Base-by-base conservation (phyloP, 2,113 vertebrate species). In the Ammodytes marinus region DNA sequence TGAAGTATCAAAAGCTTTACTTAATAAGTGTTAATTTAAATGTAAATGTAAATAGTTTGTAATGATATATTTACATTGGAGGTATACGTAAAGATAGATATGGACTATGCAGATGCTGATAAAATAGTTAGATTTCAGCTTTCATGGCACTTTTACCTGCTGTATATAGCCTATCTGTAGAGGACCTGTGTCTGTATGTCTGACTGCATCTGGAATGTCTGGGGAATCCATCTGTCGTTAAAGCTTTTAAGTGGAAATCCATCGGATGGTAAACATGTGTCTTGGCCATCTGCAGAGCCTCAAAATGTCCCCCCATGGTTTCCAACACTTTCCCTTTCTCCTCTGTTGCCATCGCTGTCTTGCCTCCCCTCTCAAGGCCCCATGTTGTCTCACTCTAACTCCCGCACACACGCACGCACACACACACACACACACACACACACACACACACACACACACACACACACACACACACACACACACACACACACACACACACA, bases 221-320 rank as follows among this genome's bases (percentile, higher is more conserved):
- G 53, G 14, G 46, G 47, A 77, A 80, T 60, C 64, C 12, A 60
- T 85, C 53, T 19, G 43, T 82, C 35, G 43, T 27, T 13, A 11
- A 52, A 59, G 63, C 17, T 19, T 72, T 59, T 8, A 60, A 74
- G 57, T 50, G 49, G 53, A 85, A 75, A 58, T 75, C 52, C 77
- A 55, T 54, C 2, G 17, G 58, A 2, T 63, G 69, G 45, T 61
- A 35, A 85, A 82, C 85, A 72, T 15, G 9, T 84, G 80, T 79
- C 39, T 81, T 0, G 4, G 49, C 74, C 84, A 63, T 74, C 71
- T 91, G 82, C 68, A 59, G n/a, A 0, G 73, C 40, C 45, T 89
- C 61, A 71, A 53, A 54, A 47, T 74, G 65, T 63, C 75, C 61
- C 27, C 65, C 64, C 35, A 46, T 69, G 43, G 66, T 71, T 74